Conservation (phyloP, 1,140 invertebrate genomes). For the Panonychus citri region DNA sequence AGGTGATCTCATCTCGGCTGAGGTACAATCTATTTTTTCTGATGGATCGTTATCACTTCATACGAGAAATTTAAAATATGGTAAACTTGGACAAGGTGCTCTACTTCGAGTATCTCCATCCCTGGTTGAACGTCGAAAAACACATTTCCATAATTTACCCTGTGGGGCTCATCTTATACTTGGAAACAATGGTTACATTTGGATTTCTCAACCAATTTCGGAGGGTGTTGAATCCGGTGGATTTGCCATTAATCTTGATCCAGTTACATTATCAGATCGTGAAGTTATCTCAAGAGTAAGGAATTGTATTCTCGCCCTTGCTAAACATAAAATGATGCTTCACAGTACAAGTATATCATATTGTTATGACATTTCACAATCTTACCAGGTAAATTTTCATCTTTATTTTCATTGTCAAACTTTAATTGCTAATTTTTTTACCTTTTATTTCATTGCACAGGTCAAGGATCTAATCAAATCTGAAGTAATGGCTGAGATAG, state of each 20-base stretch:
- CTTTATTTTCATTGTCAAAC: not conserved
- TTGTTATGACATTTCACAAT: slow-evolving; percentile 2
- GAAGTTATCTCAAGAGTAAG: slow-evolving; percentile 60
- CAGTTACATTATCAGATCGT: slow-evolving; percentile 39
- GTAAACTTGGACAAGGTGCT: slow-evolving; percentile 70
- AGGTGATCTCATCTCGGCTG: slow-evolving; percentile 72
- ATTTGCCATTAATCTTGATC: slow-evolving; percentile 50
- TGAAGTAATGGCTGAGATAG: not conserved
- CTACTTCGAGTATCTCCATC: slow-evolving; percentile 74
- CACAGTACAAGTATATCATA: slow-evolving; percentile 38
- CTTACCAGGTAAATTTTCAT: not conserved
- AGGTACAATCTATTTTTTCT: slow-evolving; percentile 74
- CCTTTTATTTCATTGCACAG: no score
- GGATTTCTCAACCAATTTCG: slow-evolving; percentile 50
- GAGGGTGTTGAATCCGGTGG: slow-evolving; percentile 46
- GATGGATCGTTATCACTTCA: slow-evolving; percentile 83
- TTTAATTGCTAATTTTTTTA: not conserved
- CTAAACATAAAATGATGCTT: slow-evolving; percentile 59
- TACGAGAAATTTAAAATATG: slow-evolving; percentile 88
- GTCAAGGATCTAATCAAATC: not conserved
- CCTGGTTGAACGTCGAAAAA: slow-evolving; percentile 78
- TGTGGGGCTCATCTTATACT: slow-evolving; percentile 75
- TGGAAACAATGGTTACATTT: slow-evolving; percentile 89
- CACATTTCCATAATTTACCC: slow-evolving; percentile 79
- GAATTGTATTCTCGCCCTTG: slow-evolving; percentile 66